Evolutionary conservation across 2,888 invertebrate species (phyloP).

Genomic region (Copidosoma aretas): DNA sequence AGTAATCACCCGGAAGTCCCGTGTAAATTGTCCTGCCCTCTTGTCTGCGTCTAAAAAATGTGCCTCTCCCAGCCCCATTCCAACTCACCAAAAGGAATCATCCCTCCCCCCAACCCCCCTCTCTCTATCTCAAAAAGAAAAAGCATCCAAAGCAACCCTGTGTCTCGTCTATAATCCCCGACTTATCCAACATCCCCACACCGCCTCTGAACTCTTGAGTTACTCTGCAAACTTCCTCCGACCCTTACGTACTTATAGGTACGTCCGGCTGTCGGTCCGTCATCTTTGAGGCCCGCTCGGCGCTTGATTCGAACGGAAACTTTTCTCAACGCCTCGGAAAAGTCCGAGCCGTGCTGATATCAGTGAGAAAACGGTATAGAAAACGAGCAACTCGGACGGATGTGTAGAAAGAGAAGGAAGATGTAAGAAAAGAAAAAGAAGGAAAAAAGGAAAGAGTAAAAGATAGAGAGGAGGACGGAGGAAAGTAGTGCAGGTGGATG

Average conservation of each 20-base stretch:
- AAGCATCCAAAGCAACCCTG: constrained; percentile 38
- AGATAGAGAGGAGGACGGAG: constrained; percentile 17
- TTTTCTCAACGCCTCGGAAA: constrained; percentile 40
- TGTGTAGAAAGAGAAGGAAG: constrained; percentile 1
- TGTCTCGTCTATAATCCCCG: constrained; percentile 41
- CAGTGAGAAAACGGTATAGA: too few species aligned
- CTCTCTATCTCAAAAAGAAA: constrained; percentile 2
- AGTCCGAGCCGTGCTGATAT: neutral
- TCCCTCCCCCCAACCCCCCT: constrained; percentile 29
- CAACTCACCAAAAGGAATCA: constrained; percentile 50
- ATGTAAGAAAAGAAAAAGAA: constrained; percentile 7
- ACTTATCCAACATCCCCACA: constrained; percentile 42
- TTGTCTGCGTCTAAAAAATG: constrained; percentile 61
- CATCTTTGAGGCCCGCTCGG: constrained; percentile 38
- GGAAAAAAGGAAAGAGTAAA: constrained; percentile 29
- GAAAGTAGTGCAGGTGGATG: constrained; percentile 2
- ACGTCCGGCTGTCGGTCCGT: constrained; percentile 29
- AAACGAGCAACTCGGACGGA: neutral
- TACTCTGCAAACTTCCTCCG: constrained; percentile 40
- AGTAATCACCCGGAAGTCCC: constrained; percentile 42
- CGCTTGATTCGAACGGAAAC: constrained; percentile 42
- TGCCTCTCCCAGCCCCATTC: constrained; percentile 48
- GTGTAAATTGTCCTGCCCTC: constrained; percentile 50
- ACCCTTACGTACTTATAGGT: constrained; percentile 10
- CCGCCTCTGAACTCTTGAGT: constrained; percentile 44